Evolutionary conservation across 2,797 vertebrate species (phyloP).

Genomic region (Enteromius radiatus): DNA sequence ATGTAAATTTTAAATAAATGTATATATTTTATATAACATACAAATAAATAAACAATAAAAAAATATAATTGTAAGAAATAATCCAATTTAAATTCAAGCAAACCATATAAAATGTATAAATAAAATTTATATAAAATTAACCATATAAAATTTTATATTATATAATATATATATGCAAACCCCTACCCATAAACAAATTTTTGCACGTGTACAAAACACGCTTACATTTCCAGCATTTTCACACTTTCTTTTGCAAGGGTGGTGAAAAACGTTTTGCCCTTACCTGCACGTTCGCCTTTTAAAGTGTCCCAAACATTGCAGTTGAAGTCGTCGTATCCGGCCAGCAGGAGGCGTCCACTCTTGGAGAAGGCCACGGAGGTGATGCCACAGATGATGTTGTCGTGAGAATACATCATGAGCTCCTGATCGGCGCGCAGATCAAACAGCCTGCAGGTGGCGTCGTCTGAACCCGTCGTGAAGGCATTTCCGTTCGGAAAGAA

Average conservation of each 20-base stretch:
- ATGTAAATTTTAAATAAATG: no score
- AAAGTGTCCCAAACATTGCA: slow-evolving; percentile 89
- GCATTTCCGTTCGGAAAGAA: slow-evolving; percentile 88
- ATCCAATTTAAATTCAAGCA: no score
- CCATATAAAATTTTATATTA: no score
- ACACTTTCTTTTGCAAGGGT: not conserved
- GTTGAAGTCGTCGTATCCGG: slow-evolving; percentile 89
- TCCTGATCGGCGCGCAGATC: slow-evolving; percentile 89
- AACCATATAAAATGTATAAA: no score
- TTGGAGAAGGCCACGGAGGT: slow-evolving; percentile 89
- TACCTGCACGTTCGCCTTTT: slow-evolving; percentile 86
- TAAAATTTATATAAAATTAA: no score
- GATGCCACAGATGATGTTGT: slow-evolving; percentile 90
- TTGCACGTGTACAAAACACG: not conserved
- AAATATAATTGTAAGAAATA: no score
- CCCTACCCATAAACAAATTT: not conserved
- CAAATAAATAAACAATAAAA: no score
- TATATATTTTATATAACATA: no score
- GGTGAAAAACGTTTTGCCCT: slow-evolving; percentile 42
- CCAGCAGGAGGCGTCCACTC: slow-evolving; percentile 86
- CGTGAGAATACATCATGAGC: slow-evolving; percentile 83
- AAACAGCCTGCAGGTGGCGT: slow-evolving; percentile 87
- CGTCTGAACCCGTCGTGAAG: slow-evolving; percentile 87
- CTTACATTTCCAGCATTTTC: not conserved
- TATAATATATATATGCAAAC: not conserved